These are phyloP conservation scores for Seira sanloemensis DNA, from an alignment of 2,888 invertebrate species.

Conservation along the genomic window DNA sequence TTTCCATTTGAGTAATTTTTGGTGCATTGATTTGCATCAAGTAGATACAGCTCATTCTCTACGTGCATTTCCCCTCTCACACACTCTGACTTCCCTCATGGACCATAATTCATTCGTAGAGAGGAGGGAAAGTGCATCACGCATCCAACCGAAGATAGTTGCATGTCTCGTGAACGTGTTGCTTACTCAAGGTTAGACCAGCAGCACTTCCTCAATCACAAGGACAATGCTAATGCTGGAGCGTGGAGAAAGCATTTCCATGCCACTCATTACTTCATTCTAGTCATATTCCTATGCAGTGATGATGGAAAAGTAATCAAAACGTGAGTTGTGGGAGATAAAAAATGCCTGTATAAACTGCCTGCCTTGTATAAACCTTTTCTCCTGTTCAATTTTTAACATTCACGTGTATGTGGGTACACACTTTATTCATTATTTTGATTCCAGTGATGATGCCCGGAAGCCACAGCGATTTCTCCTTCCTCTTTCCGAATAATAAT, in stretches of 20 bases:
- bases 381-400: neutral
- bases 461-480: conserved; percentile 50
- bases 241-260: neutral
- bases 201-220: neutral
- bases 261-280: neutral
- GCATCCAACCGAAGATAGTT: neutral
- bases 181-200: neutral
- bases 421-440: neutral
- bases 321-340: neutral
- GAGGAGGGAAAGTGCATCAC: too few species aligned
- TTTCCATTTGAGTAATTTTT: too few species aligned
- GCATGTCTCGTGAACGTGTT: neutral
- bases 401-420: neutral
- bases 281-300: neutral
- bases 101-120: too few species aligned
- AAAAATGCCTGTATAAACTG: too few species aligned
- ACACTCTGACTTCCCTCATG: too few species aligned
- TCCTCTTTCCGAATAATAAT: conserved; percentile 42
- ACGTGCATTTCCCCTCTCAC: too few species aligned
- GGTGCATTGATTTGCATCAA: too few species aligned
- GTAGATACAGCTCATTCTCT: too few species aligned
- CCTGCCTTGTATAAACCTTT: too few species aligned
- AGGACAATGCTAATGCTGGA: neutral
- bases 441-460: conserved; percentile 6
- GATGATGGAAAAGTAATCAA: neutral